Evolutionary conservation across 1,140 invertebrate species (phyloP).

Genomic region (Diachasma alloeum): DNA sequence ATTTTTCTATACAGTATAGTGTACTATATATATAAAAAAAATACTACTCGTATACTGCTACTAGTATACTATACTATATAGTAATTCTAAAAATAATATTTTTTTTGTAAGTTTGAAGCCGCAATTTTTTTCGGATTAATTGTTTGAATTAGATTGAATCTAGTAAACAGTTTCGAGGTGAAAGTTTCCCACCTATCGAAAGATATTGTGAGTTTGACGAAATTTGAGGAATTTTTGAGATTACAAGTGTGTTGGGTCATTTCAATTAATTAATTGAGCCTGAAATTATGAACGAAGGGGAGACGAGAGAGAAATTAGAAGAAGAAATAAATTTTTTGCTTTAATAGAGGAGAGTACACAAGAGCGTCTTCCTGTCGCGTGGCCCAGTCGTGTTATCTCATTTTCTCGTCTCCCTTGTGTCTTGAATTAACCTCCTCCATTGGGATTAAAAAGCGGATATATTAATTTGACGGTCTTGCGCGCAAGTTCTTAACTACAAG

Average conservation of each 20-base stretch:
- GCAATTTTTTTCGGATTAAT: too few species aligned
- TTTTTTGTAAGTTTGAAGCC: too few species aligned
- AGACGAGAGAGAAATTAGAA: conserved; percentile 3
- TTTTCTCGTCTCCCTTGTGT: conserved; percentile 53
- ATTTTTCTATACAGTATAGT: too few species aligned
- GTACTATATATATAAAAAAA: too few species aligned
- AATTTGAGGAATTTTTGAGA: background rate
- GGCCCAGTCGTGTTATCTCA: conserved; percentile 54
- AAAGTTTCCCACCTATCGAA: too few species aligned
- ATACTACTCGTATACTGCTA: too few species aligned
- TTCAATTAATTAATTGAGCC: conserved; percentile 5
- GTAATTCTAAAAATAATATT: too few species aligned
- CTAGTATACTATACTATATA: too few species aligned
- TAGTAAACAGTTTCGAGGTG: too few species aligned
- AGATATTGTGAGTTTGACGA: background rate
- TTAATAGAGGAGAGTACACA: conserved; percentile 16
- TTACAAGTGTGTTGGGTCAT: background rate
- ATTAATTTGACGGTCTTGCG: conserved; percentile 54
- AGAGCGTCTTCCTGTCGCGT: conserved; percentile 61
- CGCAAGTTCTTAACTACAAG: conserved; percentile 14
- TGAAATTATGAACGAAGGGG: background rate
- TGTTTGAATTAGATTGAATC: too few species aligned
- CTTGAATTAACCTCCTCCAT: conserved; percentile 60
- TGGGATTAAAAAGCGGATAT: conserved; percentile 66
- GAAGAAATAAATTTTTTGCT: conserved; percentile 10